These are phyloP conservation scores for Miichthys miiuy DNA, from an alignment of 2,797 vertebrate species.

Conservation along the genomic window DNA sequence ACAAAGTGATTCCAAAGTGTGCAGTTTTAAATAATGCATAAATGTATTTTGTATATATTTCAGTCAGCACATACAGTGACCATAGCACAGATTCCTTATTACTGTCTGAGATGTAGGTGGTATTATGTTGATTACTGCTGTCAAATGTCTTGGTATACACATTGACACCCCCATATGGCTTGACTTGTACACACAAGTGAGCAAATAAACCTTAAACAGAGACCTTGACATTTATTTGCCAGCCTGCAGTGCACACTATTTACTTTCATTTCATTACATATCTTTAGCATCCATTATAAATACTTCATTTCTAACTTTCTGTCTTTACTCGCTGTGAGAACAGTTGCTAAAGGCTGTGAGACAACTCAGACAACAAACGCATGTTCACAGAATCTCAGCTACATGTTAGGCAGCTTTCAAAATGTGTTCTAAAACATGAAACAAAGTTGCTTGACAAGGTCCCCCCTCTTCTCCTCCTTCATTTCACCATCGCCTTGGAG, in stretches of 20 bases:
- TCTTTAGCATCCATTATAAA: background rate
- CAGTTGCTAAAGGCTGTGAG: conserved; percentile 16
- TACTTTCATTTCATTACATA: background rate
- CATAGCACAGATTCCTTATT: background rate
- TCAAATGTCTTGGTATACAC: background rate
- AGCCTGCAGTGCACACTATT: background rate
- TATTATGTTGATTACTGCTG: conserved; percentile 6
- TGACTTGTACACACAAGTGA: background rate
- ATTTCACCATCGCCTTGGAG: conserved; percentile 30
- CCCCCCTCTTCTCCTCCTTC: background rate
- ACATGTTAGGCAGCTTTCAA: conserved; percentile 11
- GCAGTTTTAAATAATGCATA: background rate
- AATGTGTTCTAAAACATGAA: conserved; percentile 38
- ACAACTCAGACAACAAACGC: background rate
- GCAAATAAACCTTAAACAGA: conserved; percentile 4
- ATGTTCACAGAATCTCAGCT: conserved; percentile 1
- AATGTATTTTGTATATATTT: background rate
- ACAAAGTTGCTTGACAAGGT: conserved; percentile 18
- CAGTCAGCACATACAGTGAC: background rate
- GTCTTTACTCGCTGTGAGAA: background rate
- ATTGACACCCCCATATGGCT: background rate
- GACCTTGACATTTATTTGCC: background rate
- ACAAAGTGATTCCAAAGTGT: background rate
- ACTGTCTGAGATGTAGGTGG: background rate
- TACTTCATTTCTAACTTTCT: background rate